Evolutionary conservation across 2,888 invertebrate species (phyloP), one percentile per base, ranked within the genome.

Genomic region (Glaucopsyche alexis): DNA sequence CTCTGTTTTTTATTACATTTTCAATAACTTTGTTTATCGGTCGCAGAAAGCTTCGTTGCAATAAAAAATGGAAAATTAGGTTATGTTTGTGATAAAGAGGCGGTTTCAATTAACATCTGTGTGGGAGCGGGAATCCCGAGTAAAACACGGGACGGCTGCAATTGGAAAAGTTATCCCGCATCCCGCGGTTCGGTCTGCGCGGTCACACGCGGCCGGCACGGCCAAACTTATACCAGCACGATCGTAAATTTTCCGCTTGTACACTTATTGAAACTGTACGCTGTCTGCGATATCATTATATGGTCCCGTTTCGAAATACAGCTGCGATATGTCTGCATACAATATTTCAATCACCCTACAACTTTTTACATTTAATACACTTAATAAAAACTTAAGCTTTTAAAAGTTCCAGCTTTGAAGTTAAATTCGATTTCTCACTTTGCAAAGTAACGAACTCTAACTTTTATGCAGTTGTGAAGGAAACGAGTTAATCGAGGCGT

Each of bases 111-210:
- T 60, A 60, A 29, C 6, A 13, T 11, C 7, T 13, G 19, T 38
- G 29, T 0, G 29, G 11, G 11, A 2, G 11, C 11, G 19, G 6
- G 13, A 11, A 38, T 13, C 60, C 11, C 29, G 60, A 1, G 19
- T 6, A 13, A n/a, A n/a, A 9, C 29, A 19, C 19, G 19, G 55
- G 55, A 19, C 16, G 19, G 60, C 29, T 60, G 60, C 29, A 60
- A 60, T 60, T 60, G 60, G 29, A 60, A 60, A 60, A 60, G 60
- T 60, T 60, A 60, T 60, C 60, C 60, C 60, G 60, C 60, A 60
- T 19, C 60, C 29, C 60, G 60, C 60, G 60, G 60, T 38, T 29
- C 2, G 29, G 29, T 14, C 60, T 9, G 60, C 60, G 60, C 13
- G 13, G 55, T n/a, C 55, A 60, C 60, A 29, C 29, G 29, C n/a